Evolutionary conservation across 1,140 invertebrate species (phyloP), one percentile per base, ranked within the genome.

Genomic region (Eurosta solidaginis): DNA sequence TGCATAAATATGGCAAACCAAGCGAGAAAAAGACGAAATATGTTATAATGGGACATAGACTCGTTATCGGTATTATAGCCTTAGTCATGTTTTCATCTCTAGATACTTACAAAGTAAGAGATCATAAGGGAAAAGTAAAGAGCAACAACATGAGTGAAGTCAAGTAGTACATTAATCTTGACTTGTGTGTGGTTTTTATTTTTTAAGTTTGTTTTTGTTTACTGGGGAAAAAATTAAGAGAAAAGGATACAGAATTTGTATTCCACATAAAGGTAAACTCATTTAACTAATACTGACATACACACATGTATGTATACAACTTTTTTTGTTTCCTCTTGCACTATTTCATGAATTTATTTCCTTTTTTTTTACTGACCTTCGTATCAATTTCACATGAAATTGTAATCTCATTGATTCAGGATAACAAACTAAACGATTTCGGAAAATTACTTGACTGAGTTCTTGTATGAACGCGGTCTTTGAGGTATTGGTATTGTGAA

Each of bases 301-400:
- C 14, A 47, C 45, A 2, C 4, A 12, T 14, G 3, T 47, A 47
- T 1, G 7, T 5, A 47, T 4, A 47, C n/a, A 47, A 25, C 20
- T 14, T 52, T 4, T 20, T 22, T 52, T 25, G 20, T 25, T 4
- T 22, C 40, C 17, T 17, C 4, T 40, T 36, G 14, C 0, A 5
- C 59, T 47, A 14, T n/a, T 3, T 29, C n/a, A 20, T 2, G 36
- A 20, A 40, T 68, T 14, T 47, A 3, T 47, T 68, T 27, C 40
- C 22, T 68, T 14, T 47, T 14, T 47, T 68, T 27, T 68, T 40
- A 22, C 5, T 68, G 59, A 20, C 40, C 14, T 33, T 40, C 29
- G 40, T 68, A 68, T 68, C 33, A 68, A 68, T 68, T 68, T 68
- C 59, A 68, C 59, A 40, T 68, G 59, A 68, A 68, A 40, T 40